Base-by-base conservation (phyloP, 2,888 invertebrate species). In the Hyppa rectilinea region DNA sequence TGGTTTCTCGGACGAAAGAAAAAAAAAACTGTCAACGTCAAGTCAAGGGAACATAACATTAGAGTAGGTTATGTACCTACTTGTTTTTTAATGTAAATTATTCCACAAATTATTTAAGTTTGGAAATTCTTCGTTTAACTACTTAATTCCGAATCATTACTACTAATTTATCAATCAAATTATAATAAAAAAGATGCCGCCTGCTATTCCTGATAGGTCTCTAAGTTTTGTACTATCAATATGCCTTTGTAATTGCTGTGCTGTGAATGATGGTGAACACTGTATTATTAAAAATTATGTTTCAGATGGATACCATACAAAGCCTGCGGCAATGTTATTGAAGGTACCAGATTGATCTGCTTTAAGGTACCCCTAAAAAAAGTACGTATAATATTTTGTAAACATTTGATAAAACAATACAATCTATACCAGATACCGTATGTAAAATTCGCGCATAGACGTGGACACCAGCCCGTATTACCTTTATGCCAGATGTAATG, bases 341-440 rank as follows among this genome's bases (percentile, higher is more conserved):
- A 96, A 71, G 97, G 97, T 26, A 98, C 98, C 6, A 96, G 96
- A 80, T 96, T 98, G 81, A 93, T 98, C 84, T 97, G 97, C 75
- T 98, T 98, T 90, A 98, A 98, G 94, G 97, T 97, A 40, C 98
- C 98, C 29, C 85, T 96, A 2, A 89, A 86, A 84, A 91, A 88
- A 90, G 96, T 96, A 87, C 90, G 94, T 88, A n/a, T 38, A 34
- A 20, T 68, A 53, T 60, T 62, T 49, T 31, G 40, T 38, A 66
- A 55, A 53, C 17, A 31, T 29, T 38, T 5, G 9, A 10, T 40
- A 38, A n/a, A 40, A 20, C 20, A 29, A 7, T 26, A 7, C 14
- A 59, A 59, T 26, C 12, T 26, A 6, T 38, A 20, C 20, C 14
- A 29, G 14, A n/a, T 59, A n/a, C n/a, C n/a, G n/a, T n/a, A n/a